Conservation (phyloP, 2,888 invertebrate species). For the Rhorus exstirpatorius region DNA sequence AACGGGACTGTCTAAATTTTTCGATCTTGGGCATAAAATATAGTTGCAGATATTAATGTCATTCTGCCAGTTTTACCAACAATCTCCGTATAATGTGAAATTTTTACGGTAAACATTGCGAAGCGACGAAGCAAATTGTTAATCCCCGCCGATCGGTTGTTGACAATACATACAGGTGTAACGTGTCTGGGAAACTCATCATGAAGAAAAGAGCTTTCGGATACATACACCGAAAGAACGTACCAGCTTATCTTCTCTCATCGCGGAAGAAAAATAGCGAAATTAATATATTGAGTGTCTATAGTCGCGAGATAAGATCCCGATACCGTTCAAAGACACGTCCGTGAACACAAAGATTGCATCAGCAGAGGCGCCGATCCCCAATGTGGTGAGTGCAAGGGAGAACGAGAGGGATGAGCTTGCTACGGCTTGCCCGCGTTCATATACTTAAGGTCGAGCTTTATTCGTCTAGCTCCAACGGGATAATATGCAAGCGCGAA, state of each 20-base stretch:
- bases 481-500: conserved; percentile 60
- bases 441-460: conserved; percentile 32
- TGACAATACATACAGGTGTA: neutral
- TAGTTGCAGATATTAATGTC: conserved; percentile 16
- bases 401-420: conserved; percentile 22
- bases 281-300: conserved; percentile 62
- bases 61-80: conserved; percentile 10
- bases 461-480: conserved; percentile 38
- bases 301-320: conserved; percentile 56
- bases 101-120: neutral
- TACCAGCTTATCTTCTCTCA: neutral
- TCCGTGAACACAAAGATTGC: conserved; percentile 39
- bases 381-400: no score
- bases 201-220: neutral
- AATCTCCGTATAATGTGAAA: no score
- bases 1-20: conserved; percentile 32
- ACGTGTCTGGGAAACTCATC: no score
- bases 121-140: neutral
- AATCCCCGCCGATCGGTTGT: neutral
- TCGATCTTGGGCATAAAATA: conserved; percentile 16
- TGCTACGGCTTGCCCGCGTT: conserved; percentile 23
- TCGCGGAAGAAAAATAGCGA: conserved; percentile 33
- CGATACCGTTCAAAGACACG: conserved; percentile 62
- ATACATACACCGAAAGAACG: neutral
- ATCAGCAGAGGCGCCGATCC: conserved; percentile 37